Conservation (phyloP, 2,113 vertebrate species). For the Pseudorectes ferrugineus region DNA sequence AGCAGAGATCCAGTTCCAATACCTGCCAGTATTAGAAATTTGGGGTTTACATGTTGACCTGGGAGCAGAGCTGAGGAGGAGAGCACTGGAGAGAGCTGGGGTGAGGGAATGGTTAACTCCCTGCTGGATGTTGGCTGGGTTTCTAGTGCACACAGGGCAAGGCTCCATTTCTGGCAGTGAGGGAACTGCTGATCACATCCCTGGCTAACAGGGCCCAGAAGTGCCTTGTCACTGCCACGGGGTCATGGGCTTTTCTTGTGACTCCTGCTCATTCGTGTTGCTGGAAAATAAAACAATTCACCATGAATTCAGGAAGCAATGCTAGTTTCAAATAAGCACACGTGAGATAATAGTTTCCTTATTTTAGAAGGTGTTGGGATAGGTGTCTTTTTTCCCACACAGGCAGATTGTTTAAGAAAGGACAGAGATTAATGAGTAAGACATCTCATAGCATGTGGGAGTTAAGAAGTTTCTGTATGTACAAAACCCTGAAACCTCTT, state of each 20-base stretch:
- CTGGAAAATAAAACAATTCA: neutral
- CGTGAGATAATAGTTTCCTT: neutral
- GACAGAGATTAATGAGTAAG: neutral
- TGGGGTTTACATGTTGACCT: neutral
- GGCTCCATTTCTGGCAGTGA: neutral
- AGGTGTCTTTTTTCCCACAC: neutral
- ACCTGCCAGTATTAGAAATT: neutral
- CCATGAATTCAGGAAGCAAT: neutral
- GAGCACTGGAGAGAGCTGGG: accelerated
- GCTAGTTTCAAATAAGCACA: neutral
- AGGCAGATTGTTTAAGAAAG: neutral
- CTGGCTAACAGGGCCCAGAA: neutral
- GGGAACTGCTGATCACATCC: neutral
- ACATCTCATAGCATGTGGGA: neutral
- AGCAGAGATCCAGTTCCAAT: neutral
- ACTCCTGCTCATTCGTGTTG: neutral
- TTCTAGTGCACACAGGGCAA: neutral
- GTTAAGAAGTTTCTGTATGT: neutral
- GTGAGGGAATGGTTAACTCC: neutral
- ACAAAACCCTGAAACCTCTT: neutral
- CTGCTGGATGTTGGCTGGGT: neutral
- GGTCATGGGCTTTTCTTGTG: neutral
- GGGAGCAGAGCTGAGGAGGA: neutral
- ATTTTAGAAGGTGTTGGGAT: neutral
- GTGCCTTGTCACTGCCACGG: neutral